phyloP scores from a whole-genome alignment of 2,888 invertebrate genomes.

The Scaptomyza polygonia region DNA sequence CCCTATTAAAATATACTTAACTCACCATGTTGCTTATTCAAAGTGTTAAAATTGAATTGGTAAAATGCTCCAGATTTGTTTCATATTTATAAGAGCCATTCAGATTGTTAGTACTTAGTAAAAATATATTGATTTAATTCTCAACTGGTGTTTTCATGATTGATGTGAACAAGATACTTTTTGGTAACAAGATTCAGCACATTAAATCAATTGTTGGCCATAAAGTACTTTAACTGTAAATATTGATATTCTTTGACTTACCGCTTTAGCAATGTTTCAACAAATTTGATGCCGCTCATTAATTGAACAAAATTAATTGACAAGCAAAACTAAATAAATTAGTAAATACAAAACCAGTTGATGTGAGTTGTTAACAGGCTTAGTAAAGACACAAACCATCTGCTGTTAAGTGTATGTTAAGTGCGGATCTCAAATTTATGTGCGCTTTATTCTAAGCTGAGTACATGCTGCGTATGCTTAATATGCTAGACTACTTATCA shows the following conservation, averaged over 20 bases:
- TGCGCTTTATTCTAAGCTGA: conserved; percentile 27
- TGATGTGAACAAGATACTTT: conserved; percentile 9
- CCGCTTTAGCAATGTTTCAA: conserved; percentile 7
- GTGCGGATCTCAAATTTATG: conserved; percentile 20
- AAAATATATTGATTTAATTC: neutral
- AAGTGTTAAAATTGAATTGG: conserved; percentile 42
- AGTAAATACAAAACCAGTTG: conserved; percentile 26
- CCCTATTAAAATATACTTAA: neutral
- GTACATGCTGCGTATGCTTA: conserved; percentile 36
- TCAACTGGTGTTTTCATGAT: conserved; percentile 10
- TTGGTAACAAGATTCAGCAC: conserved; percentile 19
- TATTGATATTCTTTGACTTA: conserved; percentile 23
- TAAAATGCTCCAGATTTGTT: conserved; percentile 18
- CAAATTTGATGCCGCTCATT: conserved; percentile 9
- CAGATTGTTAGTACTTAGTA: conserved; percentile 1
- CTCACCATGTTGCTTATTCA: conserved; percentile 63
- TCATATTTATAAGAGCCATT: conserved; percentile 54
- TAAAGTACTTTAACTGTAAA: conserved; percentile 36
- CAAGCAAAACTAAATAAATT: neutral
- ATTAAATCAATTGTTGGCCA: conserved; percentile 39
- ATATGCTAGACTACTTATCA: conserved; percentile 25
- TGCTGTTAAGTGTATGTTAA: conserved; percentile 30
- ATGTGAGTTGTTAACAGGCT: conserved; percentile 2
- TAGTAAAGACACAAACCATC: conserved; percentile 50
- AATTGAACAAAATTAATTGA: conserved; percentile 26